phyloP scores from a whole-genome alignment of 1,140 invertebrate genomes.

The Zaprionus ghesquierei region DNA sequence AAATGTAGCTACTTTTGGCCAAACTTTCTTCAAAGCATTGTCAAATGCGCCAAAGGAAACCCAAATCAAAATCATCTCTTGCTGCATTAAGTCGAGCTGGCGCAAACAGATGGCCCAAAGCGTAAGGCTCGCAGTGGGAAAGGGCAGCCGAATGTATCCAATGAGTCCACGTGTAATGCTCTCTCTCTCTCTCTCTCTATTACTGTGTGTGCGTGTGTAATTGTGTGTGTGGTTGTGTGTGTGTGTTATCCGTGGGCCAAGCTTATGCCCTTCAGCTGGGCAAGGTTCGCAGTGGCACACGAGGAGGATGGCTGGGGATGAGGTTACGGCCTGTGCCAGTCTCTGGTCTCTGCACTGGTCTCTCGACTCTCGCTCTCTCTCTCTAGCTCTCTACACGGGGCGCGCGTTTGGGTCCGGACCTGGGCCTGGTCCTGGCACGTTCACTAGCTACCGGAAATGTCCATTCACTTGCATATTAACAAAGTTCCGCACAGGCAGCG shows the following conservation, averaged over 20 bases:
- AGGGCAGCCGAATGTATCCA: slow-evolving; percentile 47
- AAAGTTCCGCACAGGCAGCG: slow-evolving; percentile 74
- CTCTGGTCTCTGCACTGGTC: slow-evolving; percentile 14
- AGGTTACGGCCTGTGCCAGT: slow-evolving; percentile 33
- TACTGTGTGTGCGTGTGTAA: slow-evolving; percentile 15
- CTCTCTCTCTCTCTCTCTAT: slow-evolving; percentile 23
- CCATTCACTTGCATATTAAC: slow-evolving; percentile 81
- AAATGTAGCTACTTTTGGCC: background rate
- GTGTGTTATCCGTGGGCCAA: slow-evolving; percentile 17
- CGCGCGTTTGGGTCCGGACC: background rate
- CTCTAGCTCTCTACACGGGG: too few relatives aligned
- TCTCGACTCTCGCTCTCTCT: slow-evolving; percentile 22
- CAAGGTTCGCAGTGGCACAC: slow-evolving; percentile 30
- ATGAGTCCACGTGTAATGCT: slow-evolving; percentile 38
- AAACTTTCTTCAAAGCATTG: background rate
- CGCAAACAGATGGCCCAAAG: background rate
- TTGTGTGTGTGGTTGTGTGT: slow-evolving; percentile 49
- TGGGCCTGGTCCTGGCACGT: slow-evolving; percentile 60
- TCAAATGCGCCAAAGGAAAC: background rate
- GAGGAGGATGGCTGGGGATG: background rate
- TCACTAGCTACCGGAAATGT: slow-evolving; percentile 78
- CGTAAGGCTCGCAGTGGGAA: background rate
- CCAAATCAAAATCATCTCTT: background rate
- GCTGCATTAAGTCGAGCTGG: background rate
- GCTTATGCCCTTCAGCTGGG: slow-evolving; percentile 59